phyloP scores from a whole-genome alignment of 2,797 vertebrate genomes.

The Champsocephalus gunnari region DNA sequence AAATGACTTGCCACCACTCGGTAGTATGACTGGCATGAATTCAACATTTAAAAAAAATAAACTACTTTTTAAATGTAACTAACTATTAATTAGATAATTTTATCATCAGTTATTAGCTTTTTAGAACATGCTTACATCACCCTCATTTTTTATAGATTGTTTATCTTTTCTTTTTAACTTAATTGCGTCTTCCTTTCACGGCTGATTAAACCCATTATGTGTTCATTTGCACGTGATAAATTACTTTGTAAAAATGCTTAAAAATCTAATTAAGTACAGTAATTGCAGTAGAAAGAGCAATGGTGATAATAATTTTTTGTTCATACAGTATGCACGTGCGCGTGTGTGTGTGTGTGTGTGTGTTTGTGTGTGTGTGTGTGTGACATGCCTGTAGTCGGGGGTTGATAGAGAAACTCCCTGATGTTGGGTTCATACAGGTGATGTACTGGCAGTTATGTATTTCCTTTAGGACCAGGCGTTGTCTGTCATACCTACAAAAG shows the following conservation, averaged over 20 bases:
- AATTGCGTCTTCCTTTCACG: neutral
- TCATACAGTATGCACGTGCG: too few species aligned
- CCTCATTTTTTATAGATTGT: neutral
- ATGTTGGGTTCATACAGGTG: conserved; percentile 94
- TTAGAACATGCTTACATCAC: neutral
- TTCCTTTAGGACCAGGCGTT: conserved; percentile 93
- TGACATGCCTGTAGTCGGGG: conserved; percentile 86
- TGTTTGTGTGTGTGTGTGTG: conserved; percentile 1
- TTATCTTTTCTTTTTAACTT: conserved; percentile 6
- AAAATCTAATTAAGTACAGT: conserved; percentile 3
- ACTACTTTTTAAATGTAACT: neutral
- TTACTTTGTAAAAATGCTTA: conserved; percentile 8
- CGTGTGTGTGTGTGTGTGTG: neutral
- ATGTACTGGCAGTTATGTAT: conserved; percentile 93
- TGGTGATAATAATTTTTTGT: neutral
- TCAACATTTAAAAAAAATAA: neutral
- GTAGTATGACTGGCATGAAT: neutral
- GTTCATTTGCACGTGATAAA: neutral
- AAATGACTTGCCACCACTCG: neutral
- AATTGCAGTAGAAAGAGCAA: neutral
- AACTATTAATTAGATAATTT: neutral
- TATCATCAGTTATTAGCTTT: neutral
- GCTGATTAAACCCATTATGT: conserved; percentile 6
- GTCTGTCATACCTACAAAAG: conserved; percentile 93
- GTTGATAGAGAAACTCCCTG: conserved; percentile 94